Evolutionary conservation across 2,888 invertebrate genomes (phyloP).

Genomic region (Melangyna quadrimaculata): DNA sequence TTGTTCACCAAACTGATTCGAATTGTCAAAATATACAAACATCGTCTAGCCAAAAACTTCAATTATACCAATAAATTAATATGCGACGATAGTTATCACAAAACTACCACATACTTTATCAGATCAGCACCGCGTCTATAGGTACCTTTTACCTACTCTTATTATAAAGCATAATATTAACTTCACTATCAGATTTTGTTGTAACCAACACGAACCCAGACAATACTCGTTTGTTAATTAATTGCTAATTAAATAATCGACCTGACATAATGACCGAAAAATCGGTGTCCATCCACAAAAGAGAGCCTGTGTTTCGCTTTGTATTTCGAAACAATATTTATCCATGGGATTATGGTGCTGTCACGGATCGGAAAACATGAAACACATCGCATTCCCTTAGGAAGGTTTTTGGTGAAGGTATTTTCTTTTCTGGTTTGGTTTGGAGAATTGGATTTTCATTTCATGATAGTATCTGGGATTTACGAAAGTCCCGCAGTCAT

Average conservation of each 20-base stretch:
- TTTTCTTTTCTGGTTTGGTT: not conserved
- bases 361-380: slow-evolving; percentile 30
- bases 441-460: not conserved
- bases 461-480: slow-evolving; percentile 12
- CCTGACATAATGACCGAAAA: slow-evolving; percentile 43
- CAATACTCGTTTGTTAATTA: slow-evolving; percentile 52
- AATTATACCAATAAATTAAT: too few relatives aligned
- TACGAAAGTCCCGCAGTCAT: slow-evolving; percentile 48
- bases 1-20: too few relatives aligned
- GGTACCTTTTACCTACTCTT: not conserved
- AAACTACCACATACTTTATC: not conserved
- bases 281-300: slow-evolving; percentile 28
- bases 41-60: too few relatives aligned
- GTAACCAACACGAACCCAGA: not conserved
- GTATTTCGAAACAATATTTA: slow-evolving; percentile 35
- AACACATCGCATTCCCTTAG: slow-evolving; percentile 1
- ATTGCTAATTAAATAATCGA: slow-evolving; percentile 68
- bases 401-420: not conserved
- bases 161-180: not conserved
- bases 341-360: slow-evolving; percentile 40
- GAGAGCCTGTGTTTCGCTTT: slow-evolving; percentile 21
- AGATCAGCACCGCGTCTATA: not conserved
- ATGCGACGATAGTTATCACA: not conserved
- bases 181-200: slow-evolving; percentile 23
- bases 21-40: too few relatives aligned